Evolutionary conservation across 64 coral and sea anemone species (phyloP), one percentile per base, ranked within the genome.

Genomic region (Actinia equina): DNA sequence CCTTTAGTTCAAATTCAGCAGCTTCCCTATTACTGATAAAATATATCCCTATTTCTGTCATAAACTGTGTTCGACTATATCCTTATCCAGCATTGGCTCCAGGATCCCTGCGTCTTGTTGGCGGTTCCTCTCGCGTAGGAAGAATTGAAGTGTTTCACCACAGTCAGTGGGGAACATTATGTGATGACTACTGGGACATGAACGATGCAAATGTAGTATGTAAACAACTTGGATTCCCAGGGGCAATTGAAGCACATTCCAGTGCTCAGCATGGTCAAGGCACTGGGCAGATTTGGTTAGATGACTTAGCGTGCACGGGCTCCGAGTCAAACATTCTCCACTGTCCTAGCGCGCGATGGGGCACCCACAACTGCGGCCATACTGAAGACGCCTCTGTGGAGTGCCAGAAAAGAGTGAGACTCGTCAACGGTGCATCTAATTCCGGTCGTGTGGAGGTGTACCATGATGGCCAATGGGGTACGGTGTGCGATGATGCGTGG

Each of bases 81-180:
- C 2, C 7, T 49, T 49, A 49, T 49, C 45, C 30, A 49, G 70
- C 77, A 56, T 26, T 77, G 5, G 17, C 46, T 52, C 7, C 10
- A 17, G 71, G 77, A 17, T 79, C 44, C 19, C 30, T 88, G 16
- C 86, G 86, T 26, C 71, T 88, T 54, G 71, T 17, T 17, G 19
- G 52, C 43, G 52, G 44, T 41, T 17, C 49, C 8, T 69, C 20
- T 13, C 56, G 26, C 6, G 0, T 18, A 15, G 88, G 88, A 2
- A 60, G 88, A 52, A 59, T 89, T 23, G 88, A 89, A 67, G 44
- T 89, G 3, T 83, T 89, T 37, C 42, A 49, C 61, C 17, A 82
- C 59, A 64, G 83, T 22, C 27, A 65, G 20, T 89, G 88, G 88
- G 88, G 88, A 83, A 89, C 88, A 44, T 10, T 89, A 20, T 89